Evolutionary conservation across 2,888 invertebrate species (phyloP).

Genomic region (Himalopsyche kuldschensis): DNA sequence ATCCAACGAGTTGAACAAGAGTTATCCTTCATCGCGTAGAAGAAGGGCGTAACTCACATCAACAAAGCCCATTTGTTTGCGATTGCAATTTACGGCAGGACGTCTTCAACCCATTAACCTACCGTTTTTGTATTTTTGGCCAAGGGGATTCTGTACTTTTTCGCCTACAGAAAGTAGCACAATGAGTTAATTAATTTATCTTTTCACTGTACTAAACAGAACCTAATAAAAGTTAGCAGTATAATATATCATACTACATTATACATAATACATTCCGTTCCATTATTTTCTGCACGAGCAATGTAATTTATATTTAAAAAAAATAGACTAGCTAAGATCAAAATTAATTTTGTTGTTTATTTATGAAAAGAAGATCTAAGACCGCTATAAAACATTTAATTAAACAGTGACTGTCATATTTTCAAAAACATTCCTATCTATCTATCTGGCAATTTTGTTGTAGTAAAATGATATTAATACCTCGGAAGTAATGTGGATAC

Average conservation of each 20-base stretch:
- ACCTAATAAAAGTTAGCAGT: not conserved
- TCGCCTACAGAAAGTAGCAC: not conserved
- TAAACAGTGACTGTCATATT: too few species aligned
- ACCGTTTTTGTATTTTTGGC: slow-evolving; percentile 3
- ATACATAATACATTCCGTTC: not conserved
- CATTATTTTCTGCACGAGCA: not conserved
- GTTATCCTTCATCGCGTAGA: not conserved
- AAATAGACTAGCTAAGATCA: too few species aligned
- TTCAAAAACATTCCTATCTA: too few species aligned
- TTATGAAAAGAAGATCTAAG: too few species aligned
- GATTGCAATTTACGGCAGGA: slow-evolving; percentile 18
- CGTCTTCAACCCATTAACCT: slow-evolving; percentile 11
- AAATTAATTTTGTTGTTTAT: too few species aligned
- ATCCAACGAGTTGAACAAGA: not conserved
- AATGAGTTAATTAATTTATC: slow-evolving; percentile 1
- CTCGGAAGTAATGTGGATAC: too few species aligned
- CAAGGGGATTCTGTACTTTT: not conserved
- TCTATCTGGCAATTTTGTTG: too few species aligned
- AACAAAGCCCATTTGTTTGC: slow-evolving; percentile 22
- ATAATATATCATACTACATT: not conserved
- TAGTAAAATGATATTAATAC: too few species aligned
- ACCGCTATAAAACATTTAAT: too few species aligned
- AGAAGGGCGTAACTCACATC: slow-evolving; percentile 17
- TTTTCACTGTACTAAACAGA: not conserved
- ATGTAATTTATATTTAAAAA: too few species aligned